Base-by-base conservation (phyloP, 2,888 invertebrate genomes). In the Camptogramma bilineatum region DNA sequence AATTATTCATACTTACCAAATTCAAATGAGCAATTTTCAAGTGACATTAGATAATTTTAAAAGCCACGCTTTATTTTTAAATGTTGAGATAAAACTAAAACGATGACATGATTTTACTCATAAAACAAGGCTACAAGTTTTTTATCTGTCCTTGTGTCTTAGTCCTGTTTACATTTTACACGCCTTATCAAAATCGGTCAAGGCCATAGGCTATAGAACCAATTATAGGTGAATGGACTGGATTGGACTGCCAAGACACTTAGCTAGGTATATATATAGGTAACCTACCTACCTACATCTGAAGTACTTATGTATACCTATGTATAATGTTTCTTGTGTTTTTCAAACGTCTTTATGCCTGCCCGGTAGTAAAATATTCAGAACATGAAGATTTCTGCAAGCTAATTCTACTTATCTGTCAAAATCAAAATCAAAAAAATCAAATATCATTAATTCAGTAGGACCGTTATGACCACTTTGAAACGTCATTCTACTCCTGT, bases 161-260 rank as follows among this genome's bases (percentile, higher is more conserved):
- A 34, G 42, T 42, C 42, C 42, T 42, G 17, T 44, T 42, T 42
- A 42, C 44, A 44, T 13, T 13, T 39, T 39, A 39, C 13, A 44
- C 16, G 17, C 44, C 0, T 7, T 31, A 52, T 42, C 19, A 42
- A 39, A 21, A 52, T 21, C 52, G 52, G 39, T 21, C 52, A 52
- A 52, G 39, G 52, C 39, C 52, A 42, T 21, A 52, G 39, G 52
- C 39, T 42, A 42, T 21, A 19, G 42, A 28, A 16, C 31, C 17
- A 17, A 44, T 44, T 44, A 16, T 7, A 44, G 44, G 44, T 44
- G 44, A 17, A 44, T 16, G 16, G 16, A 42, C 42, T n/a, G n/a
- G n/a, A n/a, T n/a, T n/a, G n/a, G n/a, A n/a, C n/a, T n/a, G n/a
- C n/a, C n/a, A n/a, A 1, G 13, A 13, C 34, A 39, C 34, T 39